Evolutionary conservation across 2,113 vertebrate genomes (phyloP), one percentile per base, ranked within the genome.

Genomic region (Chloroceryle aenea): DNA sequence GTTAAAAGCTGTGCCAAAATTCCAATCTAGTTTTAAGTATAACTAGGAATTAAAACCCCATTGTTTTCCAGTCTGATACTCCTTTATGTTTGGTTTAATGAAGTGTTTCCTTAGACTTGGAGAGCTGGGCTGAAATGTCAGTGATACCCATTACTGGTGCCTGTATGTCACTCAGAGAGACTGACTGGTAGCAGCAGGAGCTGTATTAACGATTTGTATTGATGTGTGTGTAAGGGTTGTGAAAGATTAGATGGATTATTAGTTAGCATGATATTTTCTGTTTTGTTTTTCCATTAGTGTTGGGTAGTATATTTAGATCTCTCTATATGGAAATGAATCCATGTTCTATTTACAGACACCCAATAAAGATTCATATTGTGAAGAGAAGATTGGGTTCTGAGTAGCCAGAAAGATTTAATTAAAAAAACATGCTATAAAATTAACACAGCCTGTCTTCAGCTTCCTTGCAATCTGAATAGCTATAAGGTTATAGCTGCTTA

Each of bases 401-500:
- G 40, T 84, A 82, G 62, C 69, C 73, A 85, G 91, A 89, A 89
- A 95, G 62, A 94, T 82, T 89, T 94, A 89, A 96, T 96, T 96
- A 87, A 96, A 95, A 88, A 69, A 30, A n/a, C 43, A 73, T 0
- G 7, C 61, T 85, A 89, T 36, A 95, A 95, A 95, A 96, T 91
- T 82, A 91, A 94, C 6, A 4, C 84, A 85, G 43, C 32, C 43
- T 30, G 14, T 72, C 80, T 92, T 81, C 76, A 87, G 73, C 43
- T 78, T 74, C 23, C 20, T 80, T 81, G 59, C 8, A 2, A 48
- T 68, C 56, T 55, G n/a, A 72, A 42, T 43, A 64, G 62, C 66
- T 91, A 21, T 64, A 96, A 94, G 58, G 13, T 30, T 91, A 66
- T 94, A 77, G 73, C 56, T 89, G 36, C 20, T 64, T 67, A 16